Base-by-base conservation (phyloP, 2,113 vertebrate species). In the Suncus etruscus region DNA sequence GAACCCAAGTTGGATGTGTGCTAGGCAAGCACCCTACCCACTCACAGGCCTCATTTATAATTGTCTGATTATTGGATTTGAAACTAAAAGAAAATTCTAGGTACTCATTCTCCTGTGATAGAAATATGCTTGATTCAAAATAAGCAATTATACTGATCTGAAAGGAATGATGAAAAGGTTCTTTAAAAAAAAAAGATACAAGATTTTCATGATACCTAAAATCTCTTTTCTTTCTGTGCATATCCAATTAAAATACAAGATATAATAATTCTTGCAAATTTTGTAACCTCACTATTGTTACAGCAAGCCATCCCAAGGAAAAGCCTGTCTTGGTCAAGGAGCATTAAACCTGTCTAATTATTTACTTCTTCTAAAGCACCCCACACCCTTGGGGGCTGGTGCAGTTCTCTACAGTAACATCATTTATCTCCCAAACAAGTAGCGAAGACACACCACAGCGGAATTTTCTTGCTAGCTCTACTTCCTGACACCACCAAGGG, bases 401-500 rank as follows among this genome's bases (percentile, higher is more conserved):
- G 65, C n/a, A 81, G 25, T 80, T 51, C 54, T 83, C 78, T 79
- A 51, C 18, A 73, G 65, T 8, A 82, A 22, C 78, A 68, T 83
- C 80, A 51, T 78, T 85, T 80, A 58, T 80, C 83, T 91, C 20
- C 72, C 63, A 91, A 75, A 58, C 75, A 66, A 79, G 27, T 70
- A 85, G 79, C 11, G 51, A 78, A 85, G 82, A 83, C 63, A 72
- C 48, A 77, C 39, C 29, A 45, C 61, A 58, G 85, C 48, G 48
- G 72, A 87, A 81, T 79, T 72, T 92, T 93, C 92, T 95, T 32
- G 32, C 74, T 70, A 76, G 51, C 51, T 83, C 86, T 78, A 91
- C 94, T 96, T 97, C 94, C 95, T 94, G 93, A 88, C 50, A 15
- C 92, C 90, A 66, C 58, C 9, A 69, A 93, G 50, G 47, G 31